Base-by-base conservation (phyloP, 2,888 invertebrate species). In the Sesia bembeciformis region DNA sequence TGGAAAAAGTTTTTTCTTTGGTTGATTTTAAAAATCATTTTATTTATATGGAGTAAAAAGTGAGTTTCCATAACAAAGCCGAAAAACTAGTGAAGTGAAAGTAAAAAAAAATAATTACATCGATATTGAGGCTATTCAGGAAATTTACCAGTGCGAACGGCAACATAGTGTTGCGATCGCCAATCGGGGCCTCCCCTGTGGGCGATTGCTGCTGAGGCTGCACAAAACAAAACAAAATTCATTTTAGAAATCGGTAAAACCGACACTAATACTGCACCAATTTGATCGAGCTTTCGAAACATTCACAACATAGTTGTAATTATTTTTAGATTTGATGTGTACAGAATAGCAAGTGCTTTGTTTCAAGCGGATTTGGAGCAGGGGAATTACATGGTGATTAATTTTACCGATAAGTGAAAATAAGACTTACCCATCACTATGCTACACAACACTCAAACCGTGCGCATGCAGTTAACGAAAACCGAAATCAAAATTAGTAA, bases 101-200 rank as follows among this genome's bases (percentile, higher is more conserved):
- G 52, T 62, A 66, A 65, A 66, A 66, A 65, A 65, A 71, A 78
- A 81, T 88, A 87, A 85, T 88, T 87, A 87, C 86, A 86, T 87
- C 86, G 66, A 86, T 85, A 85, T 87, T 85, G 64, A 88, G 85
- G 85, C 68, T 87, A 88, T 87, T 88, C 81, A 87, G 84, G 85
- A 80, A 72, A 89, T 86, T 89, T 89, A 89, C 89, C 89, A 89
- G 78, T 71, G 88, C 89, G 78, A 87, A 89, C 65, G 89, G 89
- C 75, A 89, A 76, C 86, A 89, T 86, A 23, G 81, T 64, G 76
- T 74, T 84, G 59, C 88, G 74, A 63, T 88, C 88, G 54, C 78
- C 81, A 54, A 84, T 71, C 56, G 83, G 83, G 43, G 73, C 74
- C 53, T 87, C 89, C 55, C 83, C 84, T 46, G 85, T 80, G 54